phyloP scores from a whole-genome alignment of 2,888 invertebrate genomes.

The Arctia plantaginis region DNA sequence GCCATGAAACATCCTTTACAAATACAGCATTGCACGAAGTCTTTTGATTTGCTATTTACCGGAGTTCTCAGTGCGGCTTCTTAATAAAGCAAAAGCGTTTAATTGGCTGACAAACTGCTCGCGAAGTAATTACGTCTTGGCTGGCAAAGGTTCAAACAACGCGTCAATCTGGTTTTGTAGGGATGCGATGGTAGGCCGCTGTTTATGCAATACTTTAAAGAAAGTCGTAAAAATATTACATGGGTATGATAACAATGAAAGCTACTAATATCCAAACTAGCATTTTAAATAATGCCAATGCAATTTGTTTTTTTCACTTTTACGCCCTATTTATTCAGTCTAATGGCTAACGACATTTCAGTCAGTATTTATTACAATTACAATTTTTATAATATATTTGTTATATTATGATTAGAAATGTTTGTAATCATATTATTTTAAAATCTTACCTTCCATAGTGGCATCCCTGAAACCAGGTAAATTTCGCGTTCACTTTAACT shows the following conservation, averaged over 20 bases:
- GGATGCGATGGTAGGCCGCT: constrained; percentile 50
- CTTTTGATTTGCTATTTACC: constrained; percentile 58
- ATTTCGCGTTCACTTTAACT: constrained; percentile 71
- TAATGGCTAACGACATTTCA: not conserved
- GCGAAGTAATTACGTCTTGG: constrained; percentile 83
- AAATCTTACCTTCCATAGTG: not conserved
- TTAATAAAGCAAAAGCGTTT: constrained; percentile 87
- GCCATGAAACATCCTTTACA: constrained; percentile 39
- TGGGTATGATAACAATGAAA: not conserved
- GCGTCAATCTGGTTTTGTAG: constrained; percentile 76
- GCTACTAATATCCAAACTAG: not conserved
- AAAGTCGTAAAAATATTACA: not conserved
- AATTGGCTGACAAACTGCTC: constrained; percentile 86
- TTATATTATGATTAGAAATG: too few relatives aligned
- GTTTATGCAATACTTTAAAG: constrained; percentile 2
- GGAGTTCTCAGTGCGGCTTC: constrained; percentile 70
- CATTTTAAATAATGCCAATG: not conserved
- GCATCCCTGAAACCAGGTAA: constrained; percentile 54
- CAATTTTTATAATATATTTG: too few relatives aligned
- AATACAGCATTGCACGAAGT: constrained; percentile 59
- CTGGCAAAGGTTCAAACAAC: constrained; percentile 78
- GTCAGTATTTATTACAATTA: not conserved
- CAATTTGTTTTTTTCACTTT: not conserved
- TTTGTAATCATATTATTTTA: not conserved
- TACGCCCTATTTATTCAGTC: not conserved